A percentile compares a stretch with the other conserved stretches of the same genome.
Evolutionary conservation across 2,113 vertebrate genomes (phyloP).

Genomic region (Ciconia stormi): DNA sequence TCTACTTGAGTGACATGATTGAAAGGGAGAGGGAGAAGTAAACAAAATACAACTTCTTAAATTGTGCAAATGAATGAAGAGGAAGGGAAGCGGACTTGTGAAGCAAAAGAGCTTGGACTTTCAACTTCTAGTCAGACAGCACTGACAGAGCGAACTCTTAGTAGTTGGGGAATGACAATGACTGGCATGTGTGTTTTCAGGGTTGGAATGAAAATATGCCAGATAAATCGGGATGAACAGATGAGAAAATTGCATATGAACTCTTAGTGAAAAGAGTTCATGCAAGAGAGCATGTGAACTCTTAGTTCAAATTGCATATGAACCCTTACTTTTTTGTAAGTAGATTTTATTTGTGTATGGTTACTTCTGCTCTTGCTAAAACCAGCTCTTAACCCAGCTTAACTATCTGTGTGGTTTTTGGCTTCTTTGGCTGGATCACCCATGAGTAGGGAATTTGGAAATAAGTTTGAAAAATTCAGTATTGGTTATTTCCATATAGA

Average conservation of each 20-base stretch:
- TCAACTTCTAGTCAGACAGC: not conserved
- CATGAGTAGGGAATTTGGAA: not conserved
- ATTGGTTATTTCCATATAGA: not conserved
- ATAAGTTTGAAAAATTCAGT: not conserved
- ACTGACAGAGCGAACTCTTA: not conserved
- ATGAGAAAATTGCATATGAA: not conserved
- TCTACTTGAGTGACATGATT: not conserved
- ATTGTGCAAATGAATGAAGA: not conserved
- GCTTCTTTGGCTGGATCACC: not conserved
- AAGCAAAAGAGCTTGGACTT: not conserved
- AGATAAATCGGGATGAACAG: fast-evolving
- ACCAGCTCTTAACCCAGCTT: not conserved
- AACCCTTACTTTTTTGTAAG: not conserved
- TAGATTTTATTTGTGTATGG: not conserved
- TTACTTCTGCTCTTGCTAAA: not conserved
- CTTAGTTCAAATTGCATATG: no score
- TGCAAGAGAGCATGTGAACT: no score
- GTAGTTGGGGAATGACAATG: not conserved
- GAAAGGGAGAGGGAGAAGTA: not conserved
- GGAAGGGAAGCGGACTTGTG: fast-evolving
- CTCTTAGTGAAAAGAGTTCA: no score
- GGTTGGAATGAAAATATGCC: not conserved
- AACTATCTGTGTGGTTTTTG: not conserved
- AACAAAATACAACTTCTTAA: not conserved
- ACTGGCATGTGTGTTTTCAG: not conserved